These are phyloP conservation scores for Pollimyrus isidori DNA, from an alignment of 2,113 vertebrate genomes.

Conservation along the genomic window DNA sequence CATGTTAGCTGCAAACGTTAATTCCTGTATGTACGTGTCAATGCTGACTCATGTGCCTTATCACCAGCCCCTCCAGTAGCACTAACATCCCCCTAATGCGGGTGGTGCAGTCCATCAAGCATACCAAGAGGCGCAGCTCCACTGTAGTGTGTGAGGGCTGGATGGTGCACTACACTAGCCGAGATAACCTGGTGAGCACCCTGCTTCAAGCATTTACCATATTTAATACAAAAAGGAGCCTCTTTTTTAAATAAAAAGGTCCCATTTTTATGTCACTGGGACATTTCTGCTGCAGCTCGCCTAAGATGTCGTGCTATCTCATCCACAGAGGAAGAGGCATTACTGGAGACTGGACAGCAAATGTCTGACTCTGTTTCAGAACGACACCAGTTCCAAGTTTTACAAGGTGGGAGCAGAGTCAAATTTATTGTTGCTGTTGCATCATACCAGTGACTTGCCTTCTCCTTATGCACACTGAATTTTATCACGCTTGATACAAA, in stretches of 20 bases:
- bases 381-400: slow-evolving; percentile 92
- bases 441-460: background rate
- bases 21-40: background rate
- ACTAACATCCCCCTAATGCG: slow-evolving; percentile 98
- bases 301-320: slow-evolving; percentile 18
- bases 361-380: slow-evolving; percentile 90
- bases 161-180: slow-evolving; percentile 97
- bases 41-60: slow-evolving; percentile 1
- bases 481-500: background rate
- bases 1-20: background rate
- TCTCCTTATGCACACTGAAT: background rate
- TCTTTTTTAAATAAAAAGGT: background rate
- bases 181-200: slow-evolving; percentile 87
- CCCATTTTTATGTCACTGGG: background rate
- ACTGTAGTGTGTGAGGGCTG: slow-evolving; percentile 96
- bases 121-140: slow-evolving; percentile 96
- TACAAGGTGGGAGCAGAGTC: slow-evolving; percentile 71
- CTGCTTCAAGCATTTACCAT: background rate
- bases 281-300: background rate
- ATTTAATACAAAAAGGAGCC: background rate
- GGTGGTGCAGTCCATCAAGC: slow-evolving; percentile 94
- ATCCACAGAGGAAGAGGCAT: slow-evolving; percentile 87
- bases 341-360: slow-evolving; percentile 98
- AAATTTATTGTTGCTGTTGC: background rate
- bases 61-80: slow-evolving; percentile 87